A percentile compares a stretch with the other conserved stretches of the same genome.
Evolutionary conservation across 2,888 invertebrate species (phyloP).

Genomic region (Ctenicera cuprea): DNA sequence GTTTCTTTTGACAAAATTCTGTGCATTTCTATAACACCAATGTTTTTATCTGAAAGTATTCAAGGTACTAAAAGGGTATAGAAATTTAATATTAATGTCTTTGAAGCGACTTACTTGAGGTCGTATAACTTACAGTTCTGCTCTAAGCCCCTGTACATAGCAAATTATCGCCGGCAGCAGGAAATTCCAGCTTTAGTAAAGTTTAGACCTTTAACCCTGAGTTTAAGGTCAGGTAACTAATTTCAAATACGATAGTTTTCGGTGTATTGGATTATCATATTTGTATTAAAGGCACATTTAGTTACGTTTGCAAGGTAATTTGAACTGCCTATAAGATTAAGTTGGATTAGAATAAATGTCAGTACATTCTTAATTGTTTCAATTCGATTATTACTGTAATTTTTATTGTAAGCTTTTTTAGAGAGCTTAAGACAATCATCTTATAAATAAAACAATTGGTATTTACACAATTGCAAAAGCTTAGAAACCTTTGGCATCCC

Average conservation of each 20-base stretch:
- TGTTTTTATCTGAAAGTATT: background rate
- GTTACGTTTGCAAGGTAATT: background rate
- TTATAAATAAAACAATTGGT: no score
- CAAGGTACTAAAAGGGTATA: background rate
- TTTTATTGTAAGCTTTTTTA: no score
- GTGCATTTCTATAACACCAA: background rate
- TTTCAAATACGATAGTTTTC: constrained; percentile 1
- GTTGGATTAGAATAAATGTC: background rate
- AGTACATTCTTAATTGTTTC: background rate
- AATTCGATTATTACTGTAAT: no score
- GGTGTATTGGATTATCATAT: constrained; percentile 26
- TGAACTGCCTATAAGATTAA: background rate
- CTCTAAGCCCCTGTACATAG: constrained; percentile 20
- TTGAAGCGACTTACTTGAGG: constrained; percentile 18
- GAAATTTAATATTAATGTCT: constrained; percentile 22
- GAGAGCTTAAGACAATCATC: no score
- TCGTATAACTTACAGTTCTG: constrained; percentile 15
- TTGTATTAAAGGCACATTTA: constrained; percentile 10
- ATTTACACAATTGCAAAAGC: no score
- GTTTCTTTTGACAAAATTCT: constrained; percentile 16
- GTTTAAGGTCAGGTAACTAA: constrained; percentile 26
- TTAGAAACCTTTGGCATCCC: no score
- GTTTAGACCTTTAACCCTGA: constrained; percentile 16
- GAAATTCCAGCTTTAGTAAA: constrained; percentile 34
- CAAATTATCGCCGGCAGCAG: constrained; percentile 30